Evolutionary conservation across 2,113 vertebrate genomes (phyloP), one percentile per base, ranked within the genome.

Genomic region (Heteronetta atricapilla): DNA sequence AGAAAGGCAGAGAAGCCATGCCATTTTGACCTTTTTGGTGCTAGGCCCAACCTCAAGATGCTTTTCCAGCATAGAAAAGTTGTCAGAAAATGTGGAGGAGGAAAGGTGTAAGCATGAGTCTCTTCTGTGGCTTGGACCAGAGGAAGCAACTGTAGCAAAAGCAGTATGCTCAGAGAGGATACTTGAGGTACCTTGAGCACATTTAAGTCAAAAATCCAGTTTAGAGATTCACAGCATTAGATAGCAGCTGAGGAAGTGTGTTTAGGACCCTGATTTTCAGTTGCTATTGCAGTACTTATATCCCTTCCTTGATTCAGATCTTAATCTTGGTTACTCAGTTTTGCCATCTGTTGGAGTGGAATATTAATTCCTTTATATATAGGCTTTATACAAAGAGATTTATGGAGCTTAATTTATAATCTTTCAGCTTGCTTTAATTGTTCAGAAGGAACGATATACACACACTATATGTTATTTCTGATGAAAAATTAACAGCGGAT

Each of bases 271-370:
- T 78, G 46, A 9, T 93, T 94, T 86, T 60, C 64, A 86, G 20
- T 60, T n/a, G 42, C 20, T 89, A 22, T 42, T 86, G n/a, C 31
- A 75, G 26, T 48, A 22, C 33, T 75, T 42, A 66, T 15, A 38
- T 87, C 58, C 78, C 20, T 58, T 90, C 31, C n/a, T 42, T 13
- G 15, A 84, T 70, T 78, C 72, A 72, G 56, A 56, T 56, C 67
- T 75, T 72, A 50, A 63, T 70, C 85, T 68, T 72, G 23, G 48
- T 92, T 92, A 89, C 86, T 90, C 26, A 75, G 48, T 87, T 89
- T 94, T 95, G 58, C 66, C 86, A 82, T 76, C 86, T 84, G 42
- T 91, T 84, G 74, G 53, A 89, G 26, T 53, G 26, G 83, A 90
- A 66, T 59, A 77, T 67, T 59, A 88, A 68, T 25, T 89, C 42